Conservation (phyloP, 1,140 invertebrate genomes). For the Hycleus cichorii region DNA sequence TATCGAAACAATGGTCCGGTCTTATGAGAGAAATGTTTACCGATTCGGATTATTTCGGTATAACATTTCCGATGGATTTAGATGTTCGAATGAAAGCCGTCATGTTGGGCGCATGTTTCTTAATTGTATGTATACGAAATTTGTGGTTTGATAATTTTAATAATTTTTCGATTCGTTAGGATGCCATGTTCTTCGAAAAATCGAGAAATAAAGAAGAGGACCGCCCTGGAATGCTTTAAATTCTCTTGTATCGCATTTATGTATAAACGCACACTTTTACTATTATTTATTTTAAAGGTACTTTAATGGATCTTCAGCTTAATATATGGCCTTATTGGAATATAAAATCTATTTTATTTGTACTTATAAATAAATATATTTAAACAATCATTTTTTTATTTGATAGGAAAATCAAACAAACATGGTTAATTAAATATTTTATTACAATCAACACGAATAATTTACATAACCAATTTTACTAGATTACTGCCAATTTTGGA, state of each 20-base stretch:
- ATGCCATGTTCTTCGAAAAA: slow-evolving; percentile 38
- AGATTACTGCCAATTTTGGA: no score
- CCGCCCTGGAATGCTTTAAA: slow-evolving; percentile 5
- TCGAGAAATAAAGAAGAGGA: slow-evolving; percentile 8
- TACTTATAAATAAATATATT: not conserved
- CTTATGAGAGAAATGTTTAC: slow-evolving; percentile 51
- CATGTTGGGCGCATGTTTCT: slow-evolving; percentile 46
- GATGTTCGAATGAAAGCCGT: slow-evolving; percentile 54
- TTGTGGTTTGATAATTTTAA: slow-evolving; percentile 9
- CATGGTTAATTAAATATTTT: no score
- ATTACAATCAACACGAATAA: no score
- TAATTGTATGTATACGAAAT: slow-evolving; percentile 34
- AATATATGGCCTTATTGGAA: not conserved
- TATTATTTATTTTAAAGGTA: not conserved
- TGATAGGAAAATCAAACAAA: no score
- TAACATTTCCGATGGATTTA: slow-evolving; percentile 53
- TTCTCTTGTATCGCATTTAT: slow-evolving; percentile 3
- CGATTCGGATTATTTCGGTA: slow-evolving; percentile 55
- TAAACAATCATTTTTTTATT: not conserved
- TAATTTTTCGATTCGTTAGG: slow-evolving; percentile 25
- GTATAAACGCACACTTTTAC: not conserved
- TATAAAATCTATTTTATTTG: not conserved
- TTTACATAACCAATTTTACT: no score
- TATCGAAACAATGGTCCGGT: slow-evolving; percentile 54
- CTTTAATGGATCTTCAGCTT: no score